Evolutionary conservation across 2,113 vertebrate genomes (phyloP).

Genomic region (Bothrops jararaca): DNA sequence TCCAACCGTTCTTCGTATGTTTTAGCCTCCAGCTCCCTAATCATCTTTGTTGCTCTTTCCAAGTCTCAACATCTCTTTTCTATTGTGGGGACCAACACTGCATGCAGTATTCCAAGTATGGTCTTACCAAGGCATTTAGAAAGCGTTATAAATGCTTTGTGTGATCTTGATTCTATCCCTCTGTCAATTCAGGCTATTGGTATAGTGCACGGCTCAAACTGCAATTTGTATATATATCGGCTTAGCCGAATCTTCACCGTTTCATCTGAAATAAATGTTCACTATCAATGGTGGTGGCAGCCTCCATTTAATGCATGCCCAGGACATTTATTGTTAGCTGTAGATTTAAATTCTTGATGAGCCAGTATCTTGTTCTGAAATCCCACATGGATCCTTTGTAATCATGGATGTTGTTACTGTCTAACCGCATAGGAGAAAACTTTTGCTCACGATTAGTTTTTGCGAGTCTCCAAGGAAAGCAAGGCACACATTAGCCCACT

Average conservation of each 20-base stretch:
- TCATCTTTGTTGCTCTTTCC: not conserved
- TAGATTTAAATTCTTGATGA: conserved; percentile 29
- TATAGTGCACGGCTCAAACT: not conserved
- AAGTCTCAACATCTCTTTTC: not conserved
- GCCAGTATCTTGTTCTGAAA: conserved; percentile 6
- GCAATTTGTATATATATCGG: not conserved
- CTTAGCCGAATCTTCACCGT: not conserved
- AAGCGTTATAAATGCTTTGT: too few relatives aligned
- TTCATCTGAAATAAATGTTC: not conserved
- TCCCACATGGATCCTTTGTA: conserved; percentile 16
- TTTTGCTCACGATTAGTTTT: conserved; percentile 16
- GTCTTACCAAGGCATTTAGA: not conserved
- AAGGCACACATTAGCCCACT: not conserved
- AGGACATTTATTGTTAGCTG: conserved; percentile 1
- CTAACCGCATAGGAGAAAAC: not conserved
- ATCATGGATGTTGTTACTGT: not conserved
- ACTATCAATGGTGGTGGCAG: too few relatives aligned
- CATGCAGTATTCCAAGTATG: not conserved
- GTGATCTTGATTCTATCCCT: too few relatives aligned
- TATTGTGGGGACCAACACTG: not conserved
- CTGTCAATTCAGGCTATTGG: too few relatives aligned
- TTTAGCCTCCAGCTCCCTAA: not conserved
- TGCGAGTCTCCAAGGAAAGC: conserved; percentile 8
- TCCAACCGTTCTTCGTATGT: not conserved
- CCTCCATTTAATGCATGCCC: not conserved